Conservation (phyloP, 2,113 vertebrate species). For the Bettongia penicillata region DNA sequence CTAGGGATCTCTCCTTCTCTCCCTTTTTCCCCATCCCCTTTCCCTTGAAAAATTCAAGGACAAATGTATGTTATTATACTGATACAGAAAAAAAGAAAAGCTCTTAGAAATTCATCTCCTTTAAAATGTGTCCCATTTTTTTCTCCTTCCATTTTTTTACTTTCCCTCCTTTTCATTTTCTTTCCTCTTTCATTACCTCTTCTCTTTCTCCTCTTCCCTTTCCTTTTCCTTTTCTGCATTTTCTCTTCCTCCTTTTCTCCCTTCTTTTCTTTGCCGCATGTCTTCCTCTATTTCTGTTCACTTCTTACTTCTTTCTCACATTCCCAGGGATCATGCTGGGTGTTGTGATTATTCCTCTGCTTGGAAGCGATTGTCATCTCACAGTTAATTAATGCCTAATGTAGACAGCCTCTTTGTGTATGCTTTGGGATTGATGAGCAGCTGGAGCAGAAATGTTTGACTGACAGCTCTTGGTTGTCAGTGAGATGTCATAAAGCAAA, state of each 20-base stretch:
- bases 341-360: not conserved
- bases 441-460: not conserved
- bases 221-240: accelerated
- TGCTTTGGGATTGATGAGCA: not conserved
- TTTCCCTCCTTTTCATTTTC: not conserved
- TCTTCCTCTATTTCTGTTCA: not conserved
- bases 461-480: not conserved
- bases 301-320: not conserved
- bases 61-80: not conserved
- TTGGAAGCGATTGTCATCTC: not conserved
- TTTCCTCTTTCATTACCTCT: not conserved
- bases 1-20: not conserved
- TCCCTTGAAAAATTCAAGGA: not conserved
- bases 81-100: not conserved
- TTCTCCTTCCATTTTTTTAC: not conserved
- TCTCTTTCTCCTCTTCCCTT: not conserved
- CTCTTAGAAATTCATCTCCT: not conserved
- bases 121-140: not conserved
- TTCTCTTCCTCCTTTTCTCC: not conserved
- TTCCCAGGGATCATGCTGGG: not conserved
- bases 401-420: not conserved
- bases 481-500: not conserved
- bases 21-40: not conserved
- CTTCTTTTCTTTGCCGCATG: accelerated
- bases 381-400: not conserved